Base-by-base conservation (phyloP, 2,113 vertebrate species). In the Phoenicopterus ruber region DNA sequence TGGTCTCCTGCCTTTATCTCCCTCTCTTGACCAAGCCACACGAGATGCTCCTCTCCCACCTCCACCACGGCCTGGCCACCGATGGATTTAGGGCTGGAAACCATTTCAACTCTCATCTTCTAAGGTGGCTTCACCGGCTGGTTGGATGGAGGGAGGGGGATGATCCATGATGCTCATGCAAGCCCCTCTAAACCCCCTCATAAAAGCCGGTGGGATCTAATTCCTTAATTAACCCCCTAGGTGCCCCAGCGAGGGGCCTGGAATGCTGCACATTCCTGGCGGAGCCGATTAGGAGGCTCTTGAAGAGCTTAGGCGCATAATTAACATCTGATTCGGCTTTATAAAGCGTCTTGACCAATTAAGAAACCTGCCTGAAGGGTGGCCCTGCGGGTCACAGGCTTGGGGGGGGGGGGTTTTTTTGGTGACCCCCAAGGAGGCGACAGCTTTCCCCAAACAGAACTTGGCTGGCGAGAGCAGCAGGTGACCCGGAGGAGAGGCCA, bases 251-350 rank as follows among this genome's bases (percentile, higher is more conserved):
- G 2, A 50, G 87, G 20, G 77, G 73, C 38, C 49, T 6, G 88
- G 87, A 90, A 94, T 96, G 90, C 90, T 11, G 0, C 42, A 40
- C 90, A 97, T 96, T 95, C 94, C 94, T 90, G 57, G 3, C 6
- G 0, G 83, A 95, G 65, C 2, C 2, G 1, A 95, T 96, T 95
- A 95, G 58, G 63, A 87, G 85, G 79, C 59, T 81, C 84, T 93
- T 26, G 49, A 73, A 78, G 84, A 69, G 82, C 50, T 95, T 62
- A 81, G 55, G 61, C 8, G 1, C 36, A 15, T 63, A 81, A 92
- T 93, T 70, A 93, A 61, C 50, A 14, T 81, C 46, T 12, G 44
- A 70, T 57, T 58, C 7, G 0, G 91, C 72, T 93, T 89, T 83
- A 83, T 38, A 16, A 89, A 86, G 73, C 40, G 76, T 88, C 92